phyloP scores from a whole-genome alignment of 2,888 invertebrate species.

The Maniola hyperantus region DNA sequence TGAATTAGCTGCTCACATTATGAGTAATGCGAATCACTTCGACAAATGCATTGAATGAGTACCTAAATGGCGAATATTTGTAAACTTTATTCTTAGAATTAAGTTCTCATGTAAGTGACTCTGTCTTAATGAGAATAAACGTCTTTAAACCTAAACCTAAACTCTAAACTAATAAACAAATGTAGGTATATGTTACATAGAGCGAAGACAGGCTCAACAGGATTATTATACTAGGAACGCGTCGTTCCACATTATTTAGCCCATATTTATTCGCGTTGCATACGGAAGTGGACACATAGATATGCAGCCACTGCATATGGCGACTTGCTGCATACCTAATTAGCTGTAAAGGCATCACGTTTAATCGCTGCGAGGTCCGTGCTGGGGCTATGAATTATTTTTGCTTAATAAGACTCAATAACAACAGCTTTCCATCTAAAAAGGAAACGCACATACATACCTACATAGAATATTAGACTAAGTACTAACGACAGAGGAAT shows the following conservation, averaged over 20 bases:
- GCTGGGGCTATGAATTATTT: conserved; percentile 22
- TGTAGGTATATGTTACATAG: too few relatives aligned
- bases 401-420: neutral
- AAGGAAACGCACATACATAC: neutral
- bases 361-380: conserved; percentile 30
- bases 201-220: conserved; percentile 4
- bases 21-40: too few relatives aligned
- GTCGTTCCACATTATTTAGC: conserved; percentile 29
- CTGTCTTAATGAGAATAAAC: too few relatives aligned
- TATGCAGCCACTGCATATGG: conserved; percentile 32
- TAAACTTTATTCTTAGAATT: too few relatives aligned
- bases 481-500: too few relatives aligned
- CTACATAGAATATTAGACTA: too few relatives aligned
- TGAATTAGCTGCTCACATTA: too few relatives aligned
- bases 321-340: conserved; percentile 33
- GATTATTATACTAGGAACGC: conserved; percentile 25
- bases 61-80: too few relatives aligned
- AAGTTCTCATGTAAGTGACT: too few relatives aligned
- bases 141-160: too few relatives aligned
- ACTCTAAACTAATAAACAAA: too few relatives aligned
- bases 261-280: conserved; percentile 34
- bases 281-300: conserved; percentile 31
- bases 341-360: conserved; percentile 26
- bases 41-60: too few relatives aligned
- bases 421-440: neutral